Base-by-base conservation (phyloP, 2,797 vertebrate genomes). In the Sphenopsis melanotis region DNA sequence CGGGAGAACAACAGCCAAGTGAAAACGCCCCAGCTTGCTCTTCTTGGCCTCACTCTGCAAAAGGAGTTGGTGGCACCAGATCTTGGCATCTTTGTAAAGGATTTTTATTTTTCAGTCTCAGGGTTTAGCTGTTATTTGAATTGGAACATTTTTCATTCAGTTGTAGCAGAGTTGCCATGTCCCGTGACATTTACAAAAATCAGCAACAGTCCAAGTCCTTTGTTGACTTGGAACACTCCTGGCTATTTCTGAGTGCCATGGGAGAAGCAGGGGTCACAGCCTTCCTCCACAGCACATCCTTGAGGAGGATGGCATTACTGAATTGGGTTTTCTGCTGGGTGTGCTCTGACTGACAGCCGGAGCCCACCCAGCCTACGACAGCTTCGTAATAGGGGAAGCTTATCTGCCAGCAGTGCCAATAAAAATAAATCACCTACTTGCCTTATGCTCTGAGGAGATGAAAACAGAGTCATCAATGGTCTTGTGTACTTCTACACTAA, bases 361-460 rank as follows among this genome's bases (percentile, higher is more conserved):
- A 83, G 34, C 81, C 55, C 86, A 26, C 84, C 18, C 44, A 70
- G 5, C 42, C 42, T 22, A 27, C 42, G 56, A 63, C 49, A 63
- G 5, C 65, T 84, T 80, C 71, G 29, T 83, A 71, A 76, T 1
- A 92, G 83, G 68, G 77, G 72, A 77, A 88, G 84, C 66, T 89
- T 74, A 77, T 94, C 83, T 88, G 52, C 30, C 39, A 76, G 70
- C 57, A 83, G 69, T 94, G 95, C 91, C 95, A 96, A 94, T 37
- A 87, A 95, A 96, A 95, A 97, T 89, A 95, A 97, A 89, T 95
- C 92, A 91, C 96, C 91, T 92, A 79, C 74, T 84, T 91, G 91
- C 93, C 95, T 94, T 84, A 32, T 94, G 91, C 79, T 96, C 86
- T 49, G 57, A 49, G 63, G 2, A 9, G 83, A 79, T 87, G 80